phyloP scores from a whole-genome alignment of 1,140 invertebrate genomes.

The Cydia splendana region DNA sequence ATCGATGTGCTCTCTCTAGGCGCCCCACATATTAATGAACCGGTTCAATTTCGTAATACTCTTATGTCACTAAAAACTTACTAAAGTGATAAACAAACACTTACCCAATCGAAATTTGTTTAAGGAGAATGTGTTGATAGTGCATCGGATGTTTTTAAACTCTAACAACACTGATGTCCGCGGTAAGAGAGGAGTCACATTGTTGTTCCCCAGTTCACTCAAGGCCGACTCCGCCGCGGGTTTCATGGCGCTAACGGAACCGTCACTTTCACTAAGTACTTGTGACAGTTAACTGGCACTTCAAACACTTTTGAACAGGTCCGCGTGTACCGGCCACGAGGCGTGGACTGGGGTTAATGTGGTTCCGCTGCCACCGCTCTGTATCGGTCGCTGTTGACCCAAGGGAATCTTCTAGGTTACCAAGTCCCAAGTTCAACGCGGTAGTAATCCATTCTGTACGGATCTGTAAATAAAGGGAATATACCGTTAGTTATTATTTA shows the following conservation, averaged over 20 bases:
- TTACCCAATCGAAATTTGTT: slow-evolving; percentile 67
- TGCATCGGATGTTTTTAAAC: slow-evolving; percentile 85
- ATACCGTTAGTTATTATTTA: not conserved
- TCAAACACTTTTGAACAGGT: slow-evolving; percentile 5
- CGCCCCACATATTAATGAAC: slow-evolving; percentile 9
- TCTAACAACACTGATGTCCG: slow-evolving; percentile 83
- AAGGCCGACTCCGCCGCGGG: slow-evolving; percentile 44
- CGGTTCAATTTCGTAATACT: slow-evolving; percentile 8
- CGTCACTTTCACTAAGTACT: slow-evolving; percentile 39
- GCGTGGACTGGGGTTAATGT: not conserved
- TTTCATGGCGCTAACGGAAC: slow-evolving; percentile 51
- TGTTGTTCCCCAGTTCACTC: slow-evolving; percentile 67
- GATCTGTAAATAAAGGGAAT: slow-evolving; percentile 28
- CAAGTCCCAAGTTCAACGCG: slow-evolving; percentile 16
- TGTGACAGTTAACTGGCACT: not conserved
- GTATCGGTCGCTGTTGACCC: not conserved
- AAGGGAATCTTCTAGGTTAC: slow-evolving; percentile 26
- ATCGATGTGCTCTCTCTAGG: not conserved
- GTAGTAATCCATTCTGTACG: slow-evolving; percentile 17
- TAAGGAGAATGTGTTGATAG: slow-evolving; percentile 73
- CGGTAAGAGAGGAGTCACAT: slow-evolving; percentile 65
- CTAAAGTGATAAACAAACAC: slow-evolving; percentile 47
- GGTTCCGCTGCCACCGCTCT: not conserved
- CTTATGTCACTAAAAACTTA: slow-evolving; percentile 17
- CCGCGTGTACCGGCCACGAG: not conserved